These are phyloP conservation scores for Papilio polytes DNA, from an alignment of 1,140 invertebrate species.

Conservation along the genomic window DNA sequence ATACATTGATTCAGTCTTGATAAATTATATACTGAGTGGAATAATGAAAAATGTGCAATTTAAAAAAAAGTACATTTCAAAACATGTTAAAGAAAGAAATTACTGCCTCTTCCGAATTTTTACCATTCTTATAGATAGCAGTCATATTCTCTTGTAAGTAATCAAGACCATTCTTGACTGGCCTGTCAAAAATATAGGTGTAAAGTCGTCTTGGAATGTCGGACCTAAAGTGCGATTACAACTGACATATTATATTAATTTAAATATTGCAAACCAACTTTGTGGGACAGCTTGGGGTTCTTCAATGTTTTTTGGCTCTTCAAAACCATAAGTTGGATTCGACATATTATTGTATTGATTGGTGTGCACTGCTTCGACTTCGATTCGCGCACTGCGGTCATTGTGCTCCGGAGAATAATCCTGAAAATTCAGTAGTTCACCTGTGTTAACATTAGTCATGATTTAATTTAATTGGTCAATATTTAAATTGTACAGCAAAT, in stretches of 20 bases:
- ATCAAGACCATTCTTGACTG: no score
- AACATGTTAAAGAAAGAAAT: neutral
- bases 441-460: conserved; percentile 83
- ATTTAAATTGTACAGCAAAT: neutral
- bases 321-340: conserved; percentile 69
- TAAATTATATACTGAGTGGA: neutral
- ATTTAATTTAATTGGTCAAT: neutral
- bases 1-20: neutral
- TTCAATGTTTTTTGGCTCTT: conserved; percentile 61
- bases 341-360: conserved; percentile 73
- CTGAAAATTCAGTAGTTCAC: conserved; percentile 86
- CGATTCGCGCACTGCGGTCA: conserved; percentile 82
- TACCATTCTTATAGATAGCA: neutral
- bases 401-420: conserved; percentile 85
- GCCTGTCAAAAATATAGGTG: no score
- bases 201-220: no score
- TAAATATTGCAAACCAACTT: conserved; percentile 50
- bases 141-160: neutral
- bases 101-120: neutral
- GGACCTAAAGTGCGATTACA: neutral
- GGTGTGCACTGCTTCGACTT: conserved; percentile 82
- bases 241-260: neutral
- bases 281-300: conserved; percentile 58
- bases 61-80: neutral
- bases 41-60: neutral